Evolutionary conservation across 1,140 invertebrate genomes (phyloP).

Genomic region (Neodiprion pinetum): DNA sequence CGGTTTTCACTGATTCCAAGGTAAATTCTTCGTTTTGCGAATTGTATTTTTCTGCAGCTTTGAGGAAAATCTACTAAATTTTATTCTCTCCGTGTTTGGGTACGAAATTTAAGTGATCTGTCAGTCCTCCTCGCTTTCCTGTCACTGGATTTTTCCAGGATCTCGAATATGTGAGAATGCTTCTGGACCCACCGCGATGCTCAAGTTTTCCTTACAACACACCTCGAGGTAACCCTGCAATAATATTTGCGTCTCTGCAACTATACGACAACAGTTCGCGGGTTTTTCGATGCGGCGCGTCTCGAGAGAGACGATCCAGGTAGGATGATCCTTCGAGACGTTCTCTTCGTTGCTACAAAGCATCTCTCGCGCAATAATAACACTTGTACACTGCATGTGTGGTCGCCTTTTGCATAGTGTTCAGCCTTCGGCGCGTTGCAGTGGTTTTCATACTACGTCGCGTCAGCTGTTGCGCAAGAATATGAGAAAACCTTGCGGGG

Average conservation of each 20-base stretch:
- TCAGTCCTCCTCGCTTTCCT: no score
- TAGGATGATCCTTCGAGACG: background rate
- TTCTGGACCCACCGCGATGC: no score
- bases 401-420: background rate
- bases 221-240: background rate
- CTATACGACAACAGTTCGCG: background rate
- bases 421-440: background rate
- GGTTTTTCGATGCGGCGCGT: background rate
- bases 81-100: no score
- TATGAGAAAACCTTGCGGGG: no score
- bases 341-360: background rate
- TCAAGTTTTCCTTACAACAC: no score
- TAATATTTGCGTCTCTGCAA: background rate
- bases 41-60: background rate
- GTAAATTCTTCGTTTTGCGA: no score
- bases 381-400: background rate
- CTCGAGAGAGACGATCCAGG: background rate
- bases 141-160: no score
- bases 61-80: background rate
- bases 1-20: no score
- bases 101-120: no score
- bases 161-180: no score
- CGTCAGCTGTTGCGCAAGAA: no score
- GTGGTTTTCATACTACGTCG: background rate
- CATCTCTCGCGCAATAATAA: background rate